Evolutionary conservation across 2,113 vertebrate species (phyloP).

Genomic region (Antigone vipio): DNA sequence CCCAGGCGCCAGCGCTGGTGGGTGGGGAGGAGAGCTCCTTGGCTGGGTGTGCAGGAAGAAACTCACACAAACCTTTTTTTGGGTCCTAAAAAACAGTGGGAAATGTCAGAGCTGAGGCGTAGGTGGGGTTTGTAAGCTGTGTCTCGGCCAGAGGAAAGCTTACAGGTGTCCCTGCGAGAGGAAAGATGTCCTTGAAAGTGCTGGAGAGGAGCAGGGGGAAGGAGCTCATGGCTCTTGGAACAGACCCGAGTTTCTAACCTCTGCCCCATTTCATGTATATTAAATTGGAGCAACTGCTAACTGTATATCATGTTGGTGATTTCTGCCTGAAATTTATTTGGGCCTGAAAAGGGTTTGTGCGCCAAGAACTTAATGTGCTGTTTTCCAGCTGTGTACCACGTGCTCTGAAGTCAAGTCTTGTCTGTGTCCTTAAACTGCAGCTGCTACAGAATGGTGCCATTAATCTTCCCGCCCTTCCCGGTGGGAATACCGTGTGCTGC

Average conservation of each 20-base stretch:
- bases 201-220: not conserved
- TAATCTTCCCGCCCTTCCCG: not conserved
- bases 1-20: fast-evolving
- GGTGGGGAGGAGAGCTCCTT: not conserved
- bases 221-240: not conserved
- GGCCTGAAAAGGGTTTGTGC: not conserved
- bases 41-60: not conserved
- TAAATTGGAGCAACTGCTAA: not conserved
- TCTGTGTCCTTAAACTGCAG: not conserved
- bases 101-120: not conserved
- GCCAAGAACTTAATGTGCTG: not conserved
- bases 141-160: fast-evolving
- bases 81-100: not conserved
- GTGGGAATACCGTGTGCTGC: not conserved
- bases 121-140: not conserved
- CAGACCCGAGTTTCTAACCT: not conserved
- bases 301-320: not conserved
- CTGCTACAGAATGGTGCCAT: not conserved
- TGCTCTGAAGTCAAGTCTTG: not conserved
- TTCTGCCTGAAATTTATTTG: not conserved
- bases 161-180: fast-evolving
- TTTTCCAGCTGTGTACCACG: not conserved
- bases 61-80: not conserved
- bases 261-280: not conserved
- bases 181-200: not conserved